Evolutionary conservation across 1,140 invertebrate species (phyloP).

Genomic region (Nomia melanderi): DNA sequence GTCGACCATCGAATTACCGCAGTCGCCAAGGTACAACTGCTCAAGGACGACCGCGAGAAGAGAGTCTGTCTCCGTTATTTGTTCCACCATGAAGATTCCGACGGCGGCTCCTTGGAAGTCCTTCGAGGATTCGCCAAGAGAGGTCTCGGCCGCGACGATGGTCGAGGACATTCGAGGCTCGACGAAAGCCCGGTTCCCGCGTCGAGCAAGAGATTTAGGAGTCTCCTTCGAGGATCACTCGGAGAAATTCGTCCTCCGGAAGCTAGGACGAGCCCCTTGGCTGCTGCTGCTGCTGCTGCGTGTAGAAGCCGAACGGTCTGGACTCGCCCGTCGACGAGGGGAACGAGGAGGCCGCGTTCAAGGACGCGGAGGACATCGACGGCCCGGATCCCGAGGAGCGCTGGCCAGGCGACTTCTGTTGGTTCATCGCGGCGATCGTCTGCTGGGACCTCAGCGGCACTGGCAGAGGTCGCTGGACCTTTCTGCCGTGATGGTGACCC

Average conservation of each 20-base stretch:
- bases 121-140: too few relatives aligned
- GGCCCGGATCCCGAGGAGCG: conserved; percentile 64
- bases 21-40: too few relatives aligned
- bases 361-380: conserved; percentile 13
- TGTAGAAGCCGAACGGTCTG: conserved; percentile 79
- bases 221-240: conserved; percentile 39
- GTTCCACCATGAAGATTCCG: too few relatives aligned
- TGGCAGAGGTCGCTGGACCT: conserved; percentile 75
- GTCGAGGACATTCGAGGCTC: too few relatives aligned
- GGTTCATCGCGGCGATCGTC: conserved; percentile 47
- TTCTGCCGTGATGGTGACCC: conserved; percentile 75
- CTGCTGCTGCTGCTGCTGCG: conserved; percentile 68
- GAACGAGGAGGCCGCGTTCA: conserved; percentile 26
- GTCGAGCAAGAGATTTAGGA: neutral
- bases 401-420: conserved; percentile 60
- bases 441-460: conserved; percentile 77
- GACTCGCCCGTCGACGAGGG: conserved; percentile 50
- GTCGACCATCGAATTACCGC: too few relatives aligned
- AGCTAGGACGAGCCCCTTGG: conserved; percentile 59
- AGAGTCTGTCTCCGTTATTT: too few relatives aligned
- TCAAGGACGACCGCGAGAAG: too few relatives aligned
- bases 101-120: too few relatives aligned
- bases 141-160: too few relatives aligned
- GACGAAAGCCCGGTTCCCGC: too few relatives aligned
- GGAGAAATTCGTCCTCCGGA: conserved; percentile 27